Conservation (phyloP, 64 coral and sea anemone species). For the Trachythela sp. region DNA sequence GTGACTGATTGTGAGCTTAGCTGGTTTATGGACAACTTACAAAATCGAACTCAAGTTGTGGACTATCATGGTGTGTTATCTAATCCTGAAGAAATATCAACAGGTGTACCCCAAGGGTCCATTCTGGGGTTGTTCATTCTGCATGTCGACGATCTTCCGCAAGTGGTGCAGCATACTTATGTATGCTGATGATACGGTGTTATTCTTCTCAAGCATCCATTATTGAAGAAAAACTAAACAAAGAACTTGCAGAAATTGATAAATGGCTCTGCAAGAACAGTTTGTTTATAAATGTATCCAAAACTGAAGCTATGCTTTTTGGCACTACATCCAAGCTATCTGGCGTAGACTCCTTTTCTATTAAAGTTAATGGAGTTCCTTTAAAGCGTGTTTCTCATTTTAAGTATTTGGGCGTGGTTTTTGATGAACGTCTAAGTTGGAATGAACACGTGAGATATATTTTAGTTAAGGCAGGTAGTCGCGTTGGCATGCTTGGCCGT, state of each 20-base stretch:
- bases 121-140: conserved; percentile 30
- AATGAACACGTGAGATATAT: background rate
- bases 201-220: background rate
- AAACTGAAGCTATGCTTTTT: conserved; percentile 59
- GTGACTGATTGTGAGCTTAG: conserved; percentile 25
- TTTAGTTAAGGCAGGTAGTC: background rate
- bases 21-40: conserved; percentile 33
- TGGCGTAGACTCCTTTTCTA: conserved; percentile 21
- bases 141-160: background rate
- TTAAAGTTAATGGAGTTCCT: background rate
- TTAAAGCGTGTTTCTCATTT: background rate
- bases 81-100: background rate
- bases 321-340: conserved; percentile 33
- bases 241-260: conserved; percentile 18
- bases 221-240: conserved; percentile 1
- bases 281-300: conserved; percentile 47
- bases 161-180: background rate
- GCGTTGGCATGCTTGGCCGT: too few species aligned
- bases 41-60: conserved; percentile 24
- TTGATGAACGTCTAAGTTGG: background rate
- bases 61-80: conserved; percentile 12
- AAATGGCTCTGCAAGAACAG: conserved; percentile 32
- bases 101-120: conserved; percentile 12
- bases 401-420: too few species aligned
- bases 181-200: background rate